Evolutionary conservation across 1,140 invertebrate genomes (phyloP).

Genomic region (Drosophila saltans): DNA sequence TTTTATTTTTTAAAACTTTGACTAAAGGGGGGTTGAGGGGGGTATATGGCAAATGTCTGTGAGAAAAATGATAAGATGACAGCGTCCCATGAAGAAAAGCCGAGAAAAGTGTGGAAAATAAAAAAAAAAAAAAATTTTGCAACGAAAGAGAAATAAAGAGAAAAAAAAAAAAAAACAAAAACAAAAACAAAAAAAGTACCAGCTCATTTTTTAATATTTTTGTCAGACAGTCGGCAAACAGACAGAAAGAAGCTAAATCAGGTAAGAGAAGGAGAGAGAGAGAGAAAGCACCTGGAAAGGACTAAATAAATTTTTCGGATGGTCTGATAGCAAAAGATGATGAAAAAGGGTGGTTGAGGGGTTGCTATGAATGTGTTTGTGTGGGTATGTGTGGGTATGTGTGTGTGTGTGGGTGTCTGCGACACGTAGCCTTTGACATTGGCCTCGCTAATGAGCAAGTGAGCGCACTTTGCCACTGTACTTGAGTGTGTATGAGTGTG

Average conservation of each 20-base stretch:
- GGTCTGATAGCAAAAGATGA: slow-evolving; percentile 12
- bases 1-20: background rate
- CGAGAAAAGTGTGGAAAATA: slow-evolving; percentile 44
- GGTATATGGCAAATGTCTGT: slow-evolving; percentile 44
- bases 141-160: slow-evolving; percentile 37
- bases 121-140: slow-evolving; percentile 1
- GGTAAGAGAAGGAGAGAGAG: slow-evolving; percentile 20
- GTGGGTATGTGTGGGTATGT: background rate
- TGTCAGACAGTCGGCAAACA: slow-evolving; percentile 75
- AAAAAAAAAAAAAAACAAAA: background rate
- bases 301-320: slow-evolving; percentile 54
- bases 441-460: slow-evolving; percentile 72
- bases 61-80: slow-evolving; percentile 80
- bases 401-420: slow-evolving; percentile 34
- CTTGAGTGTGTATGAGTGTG: slow-evolving; percentile 35
- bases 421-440: slow-evolving; percentile 78
- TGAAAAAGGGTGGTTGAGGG: slow-evolving; percentile 19
- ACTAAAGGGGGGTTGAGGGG: background rate
- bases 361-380: background rate
- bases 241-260: slow-evolving; percentile 37
- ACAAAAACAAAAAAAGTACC: slow-evolving; percentile 57
- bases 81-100: slow-evolving; percentile 57
- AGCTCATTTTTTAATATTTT: slow-evolving; percentile 75
- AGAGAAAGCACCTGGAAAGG: slow-evolving; percentile 56
- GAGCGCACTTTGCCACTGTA: slow-evolving; percentile 68